A percentile compares a stretch with the other conserved stretches of the same genome.
Conservation (phyloP, 35 echinoderm and acorn worm genomes). For the Lytechinus pictus region DNA sequence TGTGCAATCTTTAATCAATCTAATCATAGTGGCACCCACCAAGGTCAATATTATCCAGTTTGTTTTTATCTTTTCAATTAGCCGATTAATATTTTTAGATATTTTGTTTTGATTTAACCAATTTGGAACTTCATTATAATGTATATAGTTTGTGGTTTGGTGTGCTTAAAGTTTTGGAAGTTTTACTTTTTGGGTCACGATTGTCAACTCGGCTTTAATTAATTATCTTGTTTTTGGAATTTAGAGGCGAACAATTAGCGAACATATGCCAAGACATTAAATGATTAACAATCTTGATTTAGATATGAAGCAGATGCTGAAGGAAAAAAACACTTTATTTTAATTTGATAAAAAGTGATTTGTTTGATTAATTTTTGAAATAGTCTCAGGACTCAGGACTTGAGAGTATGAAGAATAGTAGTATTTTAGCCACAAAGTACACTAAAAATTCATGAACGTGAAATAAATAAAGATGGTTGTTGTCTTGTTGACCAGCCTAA, state of each 20-base stretch:
- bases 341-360: no score
- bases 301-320: not conserved
- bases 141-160: not conserved
- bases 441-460: no score
- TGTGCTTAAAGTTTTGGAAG: not conserved
- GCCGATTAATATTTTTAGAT: slow-evolving; percentile 14
- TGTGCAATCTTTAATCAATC: slow-evolving; percentile 5
- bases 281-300: not conserved
- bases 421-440: no score
- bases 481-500: no score
- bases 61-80: slow-evolving; percentile 6
- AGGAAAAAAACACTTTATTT: not conserved
- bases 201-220: not conserved
- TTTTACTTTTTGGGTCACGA: not conserved
- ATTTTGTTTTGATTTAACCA: not conserved
- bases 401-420: no score
- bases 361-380: not conserved
- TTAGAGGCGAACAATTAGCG: not conserved
- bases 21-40: not conserved
- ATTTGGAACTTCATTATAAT: not conserved
- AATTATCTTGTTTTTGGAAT: not conserved
- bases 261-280: not conserved
- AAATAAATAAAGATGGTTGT: no score
- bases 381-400: not conserved
- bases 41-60: not conserved